Evolutionary conservation across 1,140 invertebrate species (phyloP), one percentile per base, ranked within the genome.

Genomic region (Sarcophaga bullata): DNA sequence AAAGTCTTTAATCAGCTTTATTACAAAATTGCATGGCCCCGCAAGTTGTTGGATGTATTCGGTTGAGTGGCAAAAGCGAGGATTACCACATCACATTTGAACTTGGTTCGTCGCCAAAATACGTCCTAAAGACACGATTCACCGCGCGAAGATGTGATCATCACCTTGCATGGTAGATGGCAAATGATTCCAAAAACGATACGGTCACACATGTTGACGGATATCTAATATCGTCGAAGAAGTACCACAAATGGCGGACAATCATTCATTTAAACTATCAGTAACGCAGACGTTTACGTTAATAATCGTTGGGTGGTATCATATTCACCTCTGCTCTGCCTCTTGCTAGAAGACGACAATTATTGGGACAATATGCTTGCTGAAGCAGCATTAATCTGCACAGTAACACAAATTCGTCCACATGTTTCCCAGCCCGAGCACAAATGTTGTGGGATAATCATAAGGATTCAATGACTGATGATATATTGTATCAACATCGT

Each of bases 101-200:
- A n/a, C n/a, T n/a, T n/a, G n/a, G n/a, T n/a, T n/a, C n/a, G n/a
- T n/a, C n/a, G n/a, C n/a, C n/a, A n/a, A n/a, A n/a, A n/a, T n/a
- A n/a, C n/a, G n/a, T n/a, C n/a, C n/a, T n/a, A n/a, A n/a, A 82
- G 88, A 91, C 82, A 92, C 92, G 92, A 91, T 92, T 83, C 92
- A 93, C 92, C 91, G 76, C 93, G 91, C 87, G 92, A 91, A 13
- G 13, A 5, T 81, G 17, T 83, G 1, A 83, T 37, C 48, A 11
- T 72, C 73, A 58, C 90, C 0, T 92, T 92, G 84, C 84, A 8
- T 50, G 85, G 85, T 83, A 91, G 90, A 82, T 91, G 91, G 10
- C 72, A 84, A 84, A 82, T 80, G 49, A 73, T 78, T 76, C 78
- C n/a, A n/a, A 37, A 80, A 68, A 82, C 75, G 84, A 87, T 82